A percentile compares a stretch with the other conserved stretches of the same genome.
Evolutionary conservation across 2,888 invertebrate species (phyloP).

Genomic region (Homarus gammarus): DNA sequence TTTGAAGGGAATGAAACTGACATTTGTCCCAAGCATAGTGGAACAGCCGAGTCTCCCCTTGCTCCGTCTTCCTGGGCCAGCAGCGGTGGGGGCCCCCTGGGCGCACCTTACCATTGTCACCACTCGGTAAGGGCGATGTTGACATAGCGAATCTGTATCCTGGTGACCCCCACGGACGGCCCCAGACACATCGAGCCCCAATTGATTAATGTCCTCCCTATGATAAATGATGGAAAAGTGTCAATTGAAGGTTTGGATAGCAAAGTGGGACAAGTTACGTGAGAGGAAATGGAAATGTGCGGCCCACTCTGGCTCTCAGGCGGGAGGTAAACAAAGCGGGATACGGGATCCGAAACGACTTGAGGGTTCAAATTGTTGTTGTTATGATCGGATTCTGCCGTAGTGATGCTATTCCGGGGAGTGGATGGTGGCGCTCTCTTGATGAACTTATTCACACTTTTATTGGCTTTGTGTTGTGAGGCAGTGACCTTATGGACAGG

Average conservation of each 20-base stretch:
- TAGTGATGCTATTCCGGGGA: too few relatives aligned
- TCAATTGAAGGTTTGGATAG: conserved; percentile 60
- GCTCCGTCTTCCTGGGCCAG: not conserved
- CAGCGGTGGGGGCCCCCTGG: not conserved
- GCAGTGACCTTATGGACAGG: too few relatives aligned
- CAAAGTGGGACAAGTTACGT: conserved; percentile 51
- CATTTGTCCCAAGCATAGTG: too few relatives aligned
- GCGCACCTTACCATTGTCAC: conserved; percentile 7
- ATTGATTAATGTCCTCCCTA: conserved; percentile 35
- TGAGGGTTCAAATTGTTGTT: too few relatives aligned
- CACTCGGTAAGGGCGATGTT: conserved; percentile 25
- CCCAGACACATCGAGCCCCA: not conserved
- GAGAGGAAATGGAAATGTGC: conserved; percentile 37
- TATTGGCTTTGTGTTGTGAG: too few relatives aligned
- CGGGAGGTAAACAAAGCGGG: too few relatives aligned
- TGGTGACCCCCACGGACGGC: not conserved
- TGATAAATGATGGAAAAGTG: conserved; percentile 58
- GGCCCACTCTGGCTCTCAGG: conserved; percentile 7
- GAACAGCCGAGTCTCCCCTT: not conserved
- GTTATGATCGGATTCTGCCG: too few relatives aligned
- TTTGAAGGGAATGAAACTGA: too few relatives aligned
- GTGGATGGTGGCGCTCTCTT: too few relatives aligned
- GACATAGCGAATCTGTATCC: conserved; percentile 2
- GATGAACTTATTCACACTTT: too few relatives aligned
- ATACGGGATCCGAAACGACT: too few relatives aligned